phyloP scores from a whole-genome alignment of 2,888 invertebrate species.

The Mimas tiliae region DNA sequence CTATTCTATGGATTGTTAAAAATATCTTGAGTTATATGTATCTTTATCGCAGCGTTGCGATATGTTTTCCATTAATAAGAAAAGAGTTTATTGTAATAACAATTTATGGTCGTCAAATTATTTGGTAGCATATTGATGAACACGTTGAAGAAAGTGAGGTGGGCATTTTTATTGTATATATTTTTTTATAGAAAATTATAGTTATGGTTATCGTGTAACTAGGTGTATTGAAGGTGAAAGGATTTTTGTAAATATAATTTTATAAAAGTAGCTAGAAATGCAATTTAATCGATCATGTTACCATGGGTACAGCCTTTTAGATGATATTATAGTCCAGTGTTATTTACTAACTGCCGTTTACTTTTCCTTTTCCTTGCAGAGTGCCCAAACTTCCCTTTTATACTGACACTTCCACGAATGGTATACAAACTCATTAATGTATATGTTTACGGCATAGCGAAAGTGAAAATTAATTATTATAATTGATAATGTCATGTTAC shows the following conservation, averaged over 20 bases:
- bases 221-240: slow-evolving; percentile 60
- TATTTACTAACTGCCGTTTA: slow-evolving; percentile 43
- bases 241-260: slow-evolving; percentile 78
- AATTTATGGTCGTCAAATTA: slow-evolving; percentile 31
- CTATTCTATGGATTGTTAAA: slow-evolving; percentile 58
- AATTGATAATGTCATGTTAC: slow-evolving; percentile 27
- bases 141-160: slow-evolving; percentile 49
- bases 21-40: slow-evolving; percentile 42
- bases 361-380: slow-evolving; percentile 36
- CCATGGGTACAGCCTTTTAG: slow-evolving; percentile 46
- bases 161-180: slow-evolving; percentile 63
- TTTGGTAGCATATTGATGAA: slow-evolving; percentile 37
- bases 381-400: slow-evolving; percentile 37
- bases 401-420: slow-evolving; percentile 33
- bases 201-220: slow-evolving; percentile 52
- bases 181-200: slow-evolving; percentile 53
- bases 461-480: slow-evolving; percentile 20
- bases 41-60: slow-evolving; percentile 48
- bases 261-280: slow-evolving; percentile 56
- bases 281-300: slow-evolving; percentile 63
- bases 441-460: slow-evolving; percentile 27
- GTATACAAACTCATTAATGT: slow-evolving; percentile 27
- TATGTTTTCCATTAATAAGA: slow-evolving; percentile 33
- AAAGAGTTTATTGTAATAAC: slow-evolving; percentile 20
- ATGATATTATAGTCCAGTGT: slow-evolving; percentile 50